Conservation (phyloP, 2,113 vertebrate genomes). For the Pluvianellus socialis region DNA sequence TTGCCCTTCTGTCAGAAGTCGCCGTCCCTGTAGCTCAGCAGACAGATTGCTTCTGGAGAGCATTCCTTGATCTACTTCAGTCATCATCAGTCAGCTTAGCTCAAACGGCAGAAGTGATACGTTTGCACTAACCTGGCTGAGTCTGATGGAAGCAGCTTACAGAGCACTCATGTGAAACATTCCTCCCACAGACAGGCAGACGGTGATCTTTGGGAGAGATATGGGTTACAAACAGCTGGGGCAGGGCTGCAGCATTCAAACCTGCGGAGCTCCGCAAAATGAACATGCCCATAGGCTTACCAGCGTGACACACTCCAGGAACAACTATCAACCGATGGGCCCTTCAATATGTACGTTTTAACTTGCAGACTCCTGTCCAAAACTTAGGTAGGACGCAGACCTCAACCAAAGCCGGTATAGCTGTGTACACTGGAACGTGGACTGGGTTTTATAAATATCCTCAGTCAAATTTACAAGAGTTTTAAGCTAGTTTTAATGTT, state of each 20-base stretch:
- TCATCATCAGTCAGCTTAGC: neutral
- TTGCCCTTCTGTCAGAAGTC: neutral
- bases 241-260: neutral
- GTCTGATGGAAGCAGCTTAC: neutral
- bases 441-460: neutral
- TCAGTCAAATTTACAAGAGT: neutral
- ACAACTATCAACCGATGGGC: too few species aligned
- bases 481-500: neutral
- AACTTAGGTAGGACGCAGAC: neutral
- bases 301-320: neutral
- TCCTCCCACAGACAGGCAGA: neutral
- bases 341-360: fast-evolving
- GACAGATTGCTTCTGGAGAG: neutral
- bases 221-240: neutral
- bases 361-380: neutral
- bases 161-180: neutral
- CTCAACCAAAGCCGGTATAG: neutral
- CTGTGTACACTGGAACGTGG: fast-evolving
- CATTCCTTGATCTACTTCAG: neutral
- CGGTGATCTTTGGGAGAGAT: neutral
- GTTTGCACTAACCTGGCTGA: neutral
- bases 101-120: neutral
- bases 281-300: neutral
- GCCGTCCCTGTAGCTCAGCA: neutral
- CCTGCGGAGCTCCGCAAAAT: neutral